Evolutionary conservation across 2,888 invertebrate species (phyloP), one percentile per base, ranked within the genome.

Genomic region (Omphaloscelis lunosa): DNA sequence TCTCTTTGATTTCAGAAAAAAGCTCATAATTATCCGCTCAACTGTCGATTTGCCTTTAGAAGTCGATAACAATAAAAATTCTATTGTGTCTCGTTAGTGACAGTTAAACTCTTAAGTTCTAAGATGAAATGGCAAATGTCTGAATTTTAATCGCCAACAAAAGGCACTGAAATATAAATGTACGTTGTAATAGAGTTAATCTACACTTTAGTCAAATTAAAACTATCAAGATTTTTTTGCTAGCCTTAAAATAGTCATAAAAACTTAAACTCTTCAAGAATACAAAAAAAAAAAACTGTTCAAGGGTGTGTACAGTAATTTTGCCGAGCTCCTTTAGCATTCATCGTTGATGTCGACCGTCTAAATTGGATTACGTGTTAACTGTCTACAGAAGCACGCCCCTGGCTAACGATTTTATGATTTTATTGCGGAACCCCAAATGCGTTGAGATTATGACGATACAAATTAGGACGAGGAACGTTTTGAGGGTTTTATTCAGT

Each of bases 291-390:
- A 85, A 83, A 83, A 79, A 63, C n/a, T 71, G 81, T 88, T 85
- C 84, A 87, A 89, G 90, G 90, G 90, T 87, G 89, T 77, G 90
- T 90, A 85, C 81, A 87, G 88, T 95, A 95, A 96, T 95, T 95
- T 94, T 86, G 91, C 93, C 89, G 91, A 91, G 91, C 92, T 89
- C 89, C 90, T 94, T 95, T 94, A 95, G 90, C 94, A 96, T 95
- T 95, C 95, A 94, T 92, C 90, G 91, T 77, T 90, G 90, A 90
- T 89, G 93, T 91, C 92, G 92, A 88, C 88, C 91, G 89, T 86
- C 92, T 91, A 96, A 96, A 96, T 96, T 96, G 95, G 96, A 96
- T 96, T 96, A 96, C 94, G 93, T 92, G 94, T 91, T 93, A 94
- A 95, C 93, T 92, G 93, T 91, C 93, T 90, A 89, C 90, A 88